phyloP scores from a whole-genome alignment of 2,797 vertebrate species.

The Buceros bicornis region DNA sequence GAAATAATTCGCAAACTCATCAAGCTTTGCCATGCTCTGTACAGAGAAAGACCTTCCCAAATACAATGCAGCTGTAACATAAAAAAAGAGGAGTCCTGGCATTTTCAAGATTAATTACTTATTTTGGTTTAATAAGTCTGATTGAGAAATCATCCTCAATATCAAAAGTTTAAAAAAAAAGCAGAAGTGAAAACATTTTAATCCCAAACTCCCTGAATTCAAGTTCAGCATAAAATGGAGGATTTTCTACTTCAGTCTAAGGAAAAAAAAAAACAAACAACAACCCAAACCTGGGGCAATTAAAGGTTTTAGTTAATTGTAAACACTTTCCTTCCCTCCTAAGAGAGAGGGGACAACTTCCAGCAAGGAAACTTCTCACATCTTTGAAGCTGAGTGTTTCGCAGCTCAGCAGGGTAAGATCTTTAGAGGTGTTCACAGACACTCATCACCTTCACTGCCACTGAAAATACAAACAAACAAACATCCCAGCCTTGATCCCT shows the following conservation, averaged over 20 bases:
- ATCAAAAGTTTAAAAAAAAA: neutral
- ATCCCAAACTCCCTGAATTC: neutral
- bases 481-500: neutral
- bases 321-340: neutral
- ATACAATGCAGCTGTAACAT: neutral
- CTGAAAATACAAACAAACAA: slow-evolving; percentile 17
- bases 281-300: neutral
- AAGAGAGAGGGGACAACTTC: neutral
- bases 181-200: neutral
- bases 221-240: neutral
- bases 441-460: neutral
- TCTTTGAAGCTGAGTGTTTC: neutral
- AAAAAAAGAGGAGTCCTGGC: neutral
- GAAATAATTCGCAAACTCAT: neutral
- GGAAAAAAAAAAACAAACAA: neutral
- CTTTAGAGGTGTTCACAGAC: neutral
- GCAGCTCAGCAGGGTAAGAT: neutral
- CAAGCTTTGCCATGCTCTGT: no score
- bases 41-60: neutral
- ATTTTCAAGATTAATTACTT: neutral
- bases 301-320: neutral
- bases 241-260: neutral
- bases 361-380: neutral
- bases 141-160: neutral
- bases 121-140: neutral